These are phyloP conservation scores for Drosophila sp. DNA, from an alignment of 1,140 invertebrate genomes.

Conservation along the genomic window DNA sequence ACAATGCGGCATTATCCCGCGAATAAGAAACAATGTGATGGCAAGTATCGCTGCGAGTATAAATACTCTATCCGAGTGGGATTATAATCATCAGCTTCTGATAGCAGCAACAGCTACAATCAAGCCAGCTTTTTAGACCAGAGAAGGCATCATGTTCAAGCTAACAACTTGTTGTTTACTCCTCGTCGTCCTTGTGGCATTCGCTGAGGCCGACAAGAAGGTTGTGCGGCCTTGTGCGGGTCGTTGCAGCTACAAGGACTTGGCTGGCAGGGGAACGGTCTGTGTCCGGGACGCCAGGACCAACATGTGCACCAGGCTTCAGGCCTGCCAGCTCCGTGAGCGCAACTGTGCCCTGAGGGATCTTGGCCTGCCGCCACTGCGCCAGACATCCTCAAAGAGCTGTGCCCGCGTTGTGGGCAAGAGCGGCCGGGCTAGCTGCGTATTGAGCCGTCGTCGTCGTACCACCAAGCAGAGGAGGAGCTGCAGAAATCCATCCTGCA, in stretches of 20 bases:
- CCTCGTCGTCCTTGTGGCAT: slow-evolving; percentile 36
- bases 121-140: not conserved
- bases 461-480: slow-evolving; percentile 24
- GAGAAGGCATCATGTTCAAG: slow-evolving; percentile 50
- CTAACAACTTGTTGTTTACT: slow-evolving; percentile 35
- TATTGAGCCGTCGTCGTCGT: not conserved
- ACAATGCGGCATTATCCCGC: not conserved
- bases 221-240: slow-evolving; percentile 27
- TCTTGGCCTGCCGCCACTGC: slow-evolving; percentile 20
- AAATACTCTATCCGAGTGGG: slow-evolving; percentile 13
- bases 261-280: slow-evolving; percentile 15
- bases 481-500: slow-evolving; percentile 38
- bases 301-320: slow-evolving; percentile 60
- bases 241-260: slow-evolving; percentile 42
- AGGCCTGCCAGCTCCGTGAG: slow-evolving; percentile 58
- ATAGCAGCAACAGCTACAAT: slow-evolving; percentile 10
- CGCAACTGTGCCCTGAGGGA: slow-evolving; percentile 50
- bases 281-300: slow-evolving; percentile 46
- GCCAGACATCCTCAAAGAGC: not conserved
- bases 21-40: no score
- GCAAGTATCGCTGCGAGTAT: slow-evolving; percentile 19
- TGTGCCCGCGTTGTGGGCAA: slow-evolving; percentile 38
- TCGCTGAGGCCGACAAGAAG: slow-evolving; percentile 18
- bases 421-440: slow-evolving; percentile 34
- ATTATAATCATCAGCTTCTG: slow-evolving; percentile 28